Base-by-base conservation (phyloP, 2,113 vertebrate genomes). In the Ictalurus punctatus region DNA sequence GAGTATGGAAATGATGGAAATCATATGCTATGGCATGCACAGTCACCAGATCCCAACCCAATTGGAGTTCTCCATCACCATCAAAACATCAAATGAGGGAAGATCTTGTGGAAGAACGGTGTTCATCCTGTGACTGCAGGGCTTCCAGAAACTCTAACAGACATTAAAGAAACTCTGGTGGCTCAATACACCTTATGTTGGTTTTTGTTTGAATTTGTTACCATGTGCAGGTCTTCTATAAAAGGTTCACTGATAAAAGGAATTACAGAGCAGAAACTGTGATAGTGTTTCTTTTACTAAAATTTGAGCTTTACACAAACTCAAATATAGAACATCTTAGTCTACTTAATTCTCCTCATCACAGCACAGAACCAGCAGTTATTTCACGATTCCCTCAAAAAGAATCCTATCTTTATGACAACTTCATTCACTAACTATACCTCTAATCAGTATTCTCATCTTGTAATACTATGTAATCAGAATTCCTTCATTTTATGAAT, bases 261-360 rank as follows among this genome's bases (percentile, higher is more conserved):
- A 76, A 44, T 13, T 76, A 23, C 73, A 76, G 37, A 13, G 8
- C 37, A 44, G 37, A 76, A 76, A 58, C 14, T 17, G 56, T 58
- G 10, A 56, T 56, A 14, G 54, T 37, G 69, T 37, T 74, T 21
- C 17, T 21, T 21, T 21, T 10, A 40, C 7, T 56, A 27, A 80
- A 0, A 30, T 14, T 56, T 17, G 48, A 19, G 25, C 12, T 80
- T 54, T 54, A 56, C 27, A 30, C 48, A 80, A 27, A 56, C 78
- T 56, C 37, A 30, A 30, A 80, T 16, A 27, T 52, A 52, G 27
- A 80, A 54, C 8, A 63, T 80, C 79, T 79, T 19, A 16, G 6
- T 27, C 52, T 78, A 10, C 13, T 16, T 13, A 93, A 87, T 90
- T 56, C 92, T 91, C 87, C 80, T 37, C 23, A 86, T 79, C 83